Base-by-base conservation (phyloP, 2,113 vertebrate species). In the Cyrtonyx montezumae region DNA sequence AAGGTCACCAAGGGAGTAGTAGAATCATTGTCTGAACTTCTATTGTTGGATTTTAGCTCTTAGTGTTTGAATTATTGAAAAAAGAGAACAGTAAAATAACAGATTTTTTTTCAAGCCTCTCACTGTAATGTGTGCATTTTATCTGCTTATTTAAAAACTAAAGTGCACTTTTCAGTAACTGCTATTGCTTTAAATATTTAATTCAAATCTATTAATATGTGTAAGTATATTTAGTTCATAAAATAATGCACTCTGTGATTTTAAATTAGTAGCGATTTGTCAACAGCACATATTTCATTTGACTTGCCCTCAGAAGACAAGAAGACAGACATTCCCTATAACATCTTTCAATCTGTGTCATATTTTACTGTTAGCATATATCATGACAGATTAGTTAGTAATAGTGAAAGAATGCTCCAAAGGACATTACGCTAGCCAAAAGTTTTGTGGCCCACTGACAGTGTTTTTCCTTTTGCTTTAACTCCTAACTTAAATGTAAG, bases 41-140 rank as follows among this genome's bases (percentile, higher is more conserved):
- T 88, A 0, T 86, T 84, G 90, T 75, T 96, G 70, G 34, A 83
- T 93, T 93, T 96, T 82, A 68, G 70, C 80, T 94, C 79, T 92
- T 96, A 80, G 63, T 63, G 18, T 86, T 91, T 94, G 74, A 95
- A 94, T 94, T 94, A 94, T 30, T 92, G 85, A 80, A 93, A 92
- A 87, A 91, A 49, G 32, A 83, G 51, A 77, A 58, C 28, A 34
- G 28, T 94, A 34, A 73, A 94, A 81, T 87, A 90, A 13, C 67
- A 81, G 36, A 2, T 53, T 1, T 77, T 87, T 88, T 93, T 74
- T 43, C 23, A 79, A 43, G 65, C 85, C 30, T 48, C 32, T 94
- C 48, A 6, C 22, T 91, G 10, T 40, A 80, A 36, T 51, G 45
- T 66, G 16, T 69, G 11, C 43, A 53, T 87, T 93, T 79, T 43